Conservation (phyloP, 2,888 invertebrate species). For the Aspidiotus rigidus region DNA sequence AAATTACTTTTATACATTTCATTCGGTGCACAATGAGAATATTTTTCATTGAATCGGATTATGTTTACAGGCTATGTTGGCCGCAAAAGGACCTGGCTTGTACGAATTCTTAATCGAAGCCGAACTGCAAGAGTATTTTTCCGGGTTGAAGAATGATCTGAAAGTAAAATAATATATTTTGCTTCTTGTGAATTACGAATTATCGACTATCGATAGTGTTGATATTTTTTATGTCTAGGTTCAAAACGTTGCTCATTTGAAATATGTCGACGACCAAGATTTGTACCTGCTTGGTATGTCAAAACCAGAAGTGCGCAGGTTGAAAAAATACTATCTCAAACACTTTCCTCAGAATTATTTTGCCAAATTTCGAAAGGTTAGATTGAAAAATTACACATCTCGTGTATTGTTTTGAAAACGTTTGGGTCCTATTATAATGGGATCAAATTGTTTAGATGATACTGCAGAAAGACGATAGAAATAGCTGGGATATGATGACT, state of each 20-base stretch:
- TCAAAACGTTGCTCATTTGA: slow-evolving; percentile 75
- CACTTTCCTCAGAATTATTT: slow-evolving; percentile 89
- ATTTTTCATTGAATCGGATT: too few species aligned
- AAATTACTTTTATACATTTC: too few species aligned
- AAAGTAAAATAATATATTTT: slow-evolving; percentile 48
- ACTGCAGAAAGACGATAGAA: slow-evolving; percentile 43
- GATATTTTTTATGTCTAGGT: slow-evolving; percentile 45
- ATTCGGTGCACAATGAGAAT: too few species aligned
- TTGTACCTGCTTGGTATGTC: slow-evolving; percentile 84
- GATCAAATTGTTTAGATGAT: slow-evolving; percentile 41
- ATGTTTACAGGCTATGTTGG: slow-evolving; percentile 7
- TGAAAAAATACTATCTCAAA: slow-evolving; percentile 87
- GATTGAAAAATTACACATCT: neutral
- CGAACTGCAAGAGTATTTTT: slow-evolving; percentile 85
- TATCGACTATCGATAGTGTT: neutral
- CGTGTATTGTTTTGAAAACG: neutral
- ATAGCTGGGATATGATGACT: slow-evolving; percentile 37
- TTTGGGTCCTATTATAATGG: too few species aligned
- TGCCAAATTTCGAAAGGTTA: slow-evolving; percentile 74
- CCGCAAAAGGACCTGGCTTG: slow-evolving; percentile 52
- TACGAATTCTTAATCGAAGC: slow-evolving; percentile 90
- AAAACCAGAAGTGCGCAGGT: slow-evolving; percentile 85
- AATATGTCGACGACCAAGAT: slow-evolving; percentile 91
- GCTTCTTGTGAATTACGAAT: neutral
- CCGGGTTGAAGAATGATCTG: slow-evolving; percentile 65